These are phyloP conservation scores for Amphiprion ocellaris DNA, from an alignment of 2,113 vertebrate species.

Conservation along the genomic window DNA sequence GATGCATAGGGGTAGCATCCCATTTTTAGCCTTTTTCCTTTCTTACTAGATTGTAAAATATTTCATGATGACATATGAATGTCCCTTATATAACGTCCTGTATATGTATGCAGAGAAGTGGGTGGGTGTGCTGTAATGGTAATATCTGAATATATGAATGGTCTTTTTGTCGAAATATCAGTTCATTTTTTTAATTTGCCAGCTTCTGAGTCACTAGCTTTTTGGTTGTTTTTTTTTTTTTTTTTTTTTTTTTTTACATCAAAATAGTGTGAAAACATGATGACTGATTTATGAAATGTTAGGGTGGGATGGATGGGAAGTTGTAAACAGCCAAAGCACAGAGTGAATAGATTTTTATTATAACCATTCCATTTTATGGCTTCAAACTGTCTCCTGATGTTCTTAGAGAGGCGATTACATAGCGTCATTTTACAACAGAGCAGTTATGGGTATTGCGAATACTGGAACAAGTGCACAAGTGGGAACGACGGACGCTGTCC, in stretches of 20 bases:
- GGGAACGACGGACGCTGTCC: too few species aligned
- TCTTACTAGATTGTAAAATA: constrained; percentile 14
- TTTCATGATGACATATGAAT: constrained; percentile 2
- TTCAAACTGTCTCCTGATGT: neutral
- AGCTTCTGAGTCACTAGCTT: neutral
- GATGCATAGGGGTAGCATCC: constrained; percentile 17
- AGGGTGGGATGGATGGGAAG: neutral
- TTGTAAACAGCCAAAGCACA: constrained; percentile 1
- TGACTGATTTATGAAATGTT: constrained; percentile 2
- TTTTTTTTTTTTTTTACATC: neutral
- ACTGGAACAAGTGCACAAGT: neutral
- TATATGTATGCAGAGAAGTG: neutral
- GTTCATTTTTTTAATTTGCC: neutral
- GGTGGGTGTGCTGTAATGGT: neutral
- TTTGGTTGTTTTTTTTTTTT: neutral
- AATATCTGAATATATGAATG: neutral
- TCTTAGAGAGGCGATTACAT: neutral
- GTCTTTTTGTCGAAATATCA: neutral
- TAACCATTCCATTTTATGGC: neutral
- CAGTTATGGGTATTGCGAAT: neutral
- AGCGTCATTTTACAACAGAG: neutral
- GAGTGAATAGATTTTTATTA: neutral
- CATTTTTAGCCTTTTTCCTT: constrained; percentile 4
- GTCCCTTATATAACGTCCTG: neutral
- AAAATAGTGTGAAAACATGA: neutral